Evolutionary conservation across 1,140 invertebrate genomes (phyloP).

Genomic region (Orius laevigatus): DNA sequence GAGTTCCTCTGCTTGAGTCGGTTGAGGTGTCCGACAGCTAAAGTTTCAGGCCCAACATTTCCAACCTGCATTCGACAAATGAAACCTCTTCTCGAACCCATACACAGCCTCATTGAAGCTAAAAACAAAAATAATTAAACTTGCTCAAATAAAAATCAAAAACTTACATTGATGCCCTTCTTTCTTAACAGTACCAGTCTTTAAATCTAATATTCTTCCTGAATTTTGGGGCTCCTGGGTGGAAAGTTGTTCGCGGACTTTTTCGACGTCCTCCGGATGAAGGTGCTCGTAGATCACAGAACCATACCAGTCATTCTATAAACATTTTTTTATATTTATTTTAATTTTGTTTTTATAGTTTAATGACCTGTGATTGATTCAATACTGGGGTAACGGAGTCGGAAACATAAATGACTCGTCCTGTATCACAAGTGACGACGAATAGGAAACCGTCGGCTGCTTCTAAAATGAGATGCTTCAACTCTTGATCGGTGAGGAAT

Average conservation of each 20-base stretch:
- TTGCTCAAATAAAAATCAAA: not conserved
- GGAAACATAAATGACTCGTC: conserved; percentile 92
- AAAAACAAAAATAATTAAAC: not conserved
- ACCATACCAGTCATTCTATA: conserved; percentile 87
- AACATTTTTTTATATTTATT: not conserved
- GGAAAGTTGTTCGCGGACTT: conserved; percentile 93
- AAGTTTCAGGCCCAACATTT: conserved; percentile 54
- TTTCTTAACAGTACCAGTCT: conserved; percentile 97
- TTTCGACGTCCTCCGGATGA: conserved; percentile 96
- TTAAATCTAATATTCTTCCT: conserved; percentile 89
- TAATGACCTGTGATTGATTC: conserved; percentile 56
- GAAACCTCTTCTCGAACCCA: conserved; percentile 94
- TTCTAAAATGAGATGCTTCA: conserved; percentile 97
- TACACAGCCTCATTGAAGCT: conserved; percentile 86
- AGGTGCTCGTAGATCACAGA: conserved; percentile 88
- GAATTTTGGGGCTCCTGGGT: conserved; percentile 90
- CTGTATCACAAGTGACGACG: conserved; percentile 95
- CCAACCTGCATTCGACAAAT: conserved; percentile 98
- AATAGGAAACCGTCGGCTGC: conserved; percentile 99
- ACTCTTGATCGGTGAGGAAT: conserved; percentile 95
- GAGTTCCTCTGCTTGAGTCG: conserved; percentile 82
- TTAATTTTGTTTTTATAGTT: not conserved
- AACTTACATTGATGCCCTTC: conserved; percentile 74
- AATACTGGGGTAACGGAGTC: conserved; percentile 95
- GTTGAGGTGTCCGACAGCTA: conserved; percentile 69